A percentile compares a stretch with the other conserved stretches of the same genome.
Evolutionary conservation across 1,140 invertebrate genomes (phyloP).

Genomic region (Tetramorium parvispinum): DNA sequence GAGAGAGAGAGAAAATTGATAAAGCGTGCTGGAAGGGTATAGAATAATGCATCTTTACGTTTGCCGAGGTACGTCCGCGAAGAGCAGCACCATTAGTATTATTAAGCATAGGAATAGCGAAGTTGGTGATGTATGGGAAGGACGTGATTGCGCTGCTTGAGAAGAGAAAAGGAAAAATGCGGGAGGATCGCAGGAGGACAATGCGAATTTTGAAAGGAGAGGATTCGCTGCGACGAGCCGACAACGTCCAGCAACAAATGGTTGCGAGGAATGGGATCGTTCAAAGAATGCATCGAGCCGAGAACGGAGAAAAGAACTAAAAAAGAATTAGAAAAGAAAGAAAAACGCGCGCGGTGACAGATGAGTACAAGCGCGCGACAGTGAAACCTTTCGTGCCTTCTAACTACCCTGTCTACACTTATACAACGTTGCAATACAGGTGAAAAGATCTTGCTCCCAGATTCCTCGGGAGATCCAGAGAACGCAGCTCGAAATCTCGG

Average conservation of each 20-base stretch:
- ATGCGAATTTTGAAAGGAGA: neutral
- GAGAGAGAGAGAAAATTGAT: neutral
- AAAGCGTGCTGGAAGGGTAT: neutral
- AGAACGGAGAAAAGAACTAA: constrained; percentile 6
- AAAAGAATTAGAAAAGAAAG: constrained; percentile 28
- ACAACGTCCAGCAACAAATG: neutral
- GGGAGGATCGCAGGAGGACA: neutral
- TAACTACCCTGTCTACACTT: neutral
- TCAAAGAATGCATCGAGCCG: neutral
- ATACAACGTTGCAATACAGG: neutral
- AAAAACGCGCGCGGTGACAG: neutral
- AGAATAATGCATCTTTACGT: constrained; percentile 18
- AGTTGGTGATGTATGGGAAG: neutral
- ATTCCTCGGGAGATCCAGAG: neutral
- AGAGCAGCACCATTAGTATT: neutral
- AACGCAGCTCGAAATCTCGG: neutral
- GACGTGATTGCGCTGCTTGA: neutral
- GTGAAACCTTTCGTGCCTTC: neutral
- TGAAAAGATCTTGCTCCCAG: neutral
- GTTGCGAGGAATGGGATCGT: neutral
- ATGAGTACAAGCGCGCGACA: neutral
- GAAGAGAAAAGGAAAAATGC: neutral
- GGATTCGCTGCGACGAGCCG: neutral
- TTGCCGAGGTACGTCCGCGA: neutral
- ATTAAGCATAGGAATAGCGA: neutral